Percentiles rank a stretch among this genome's conserved stretches.
Evolutionary conservation across 2,113 vertebrate genomes (phyloP).

Genomic region (Calidris pugnax): DNA sequence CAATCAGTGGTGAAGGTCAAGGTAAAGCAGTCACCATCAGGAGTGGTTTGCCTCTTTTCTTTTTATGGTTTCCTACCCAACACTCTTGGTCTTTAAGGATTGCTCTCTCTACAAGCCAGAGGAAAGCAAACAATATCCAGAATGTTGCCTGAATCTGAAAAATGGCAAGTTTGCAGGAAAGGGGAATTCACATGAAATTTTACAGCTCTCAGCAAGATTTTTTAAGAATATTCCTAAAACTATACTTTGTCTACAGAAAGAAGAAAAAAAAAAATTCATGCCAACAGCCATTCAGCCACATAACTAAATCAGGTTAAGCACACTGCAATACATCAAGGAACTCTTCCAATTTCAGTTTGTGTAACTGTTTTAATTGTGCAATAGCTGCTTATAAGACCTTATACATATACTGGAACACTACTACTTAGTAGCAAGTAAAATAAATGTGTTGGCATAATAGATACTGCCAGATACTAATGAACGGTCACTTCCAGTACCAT

Average conservation of each 20-base stretch:
- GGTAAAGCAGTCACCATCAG: background rate
- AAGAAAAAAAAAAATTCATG: background rate
- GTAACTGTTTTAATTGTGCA: background rate
- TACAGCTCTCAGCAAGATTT: background rate
- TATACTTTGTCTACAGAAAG: background rate
- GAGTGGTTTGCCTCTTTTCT: background rate
- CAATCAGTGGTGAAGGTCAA: background rate
- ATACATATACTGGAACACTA: background rate
- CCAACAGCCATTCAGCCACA: background rate
- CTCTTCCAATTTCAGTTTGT: background rate
- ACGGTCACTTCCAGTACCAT: background rate
- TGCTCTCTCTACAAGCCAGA: background rate
- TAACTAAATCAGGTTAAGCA: background rate
- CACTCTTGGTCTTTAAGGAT: background rate
- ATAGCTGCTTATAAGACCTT: background rate
- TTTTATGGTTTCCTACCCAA: background rate
- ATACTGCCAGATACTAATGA: background rate
- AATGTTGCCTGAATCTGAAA: background rate
- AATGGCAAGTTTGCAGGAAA: background rate
- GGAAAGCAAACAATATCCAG: background rate
- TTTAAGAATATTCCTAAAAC: background rate
- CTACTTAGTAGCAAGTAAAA: no score
- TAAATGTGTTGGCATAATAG: background rate
- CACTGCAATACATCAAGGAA: background rate
- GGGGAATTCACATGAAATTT: background rate